Conservation (phyloP, 2,113 vertebrate genomes). For the Ictidomys tridecemlineatus region DNA sequence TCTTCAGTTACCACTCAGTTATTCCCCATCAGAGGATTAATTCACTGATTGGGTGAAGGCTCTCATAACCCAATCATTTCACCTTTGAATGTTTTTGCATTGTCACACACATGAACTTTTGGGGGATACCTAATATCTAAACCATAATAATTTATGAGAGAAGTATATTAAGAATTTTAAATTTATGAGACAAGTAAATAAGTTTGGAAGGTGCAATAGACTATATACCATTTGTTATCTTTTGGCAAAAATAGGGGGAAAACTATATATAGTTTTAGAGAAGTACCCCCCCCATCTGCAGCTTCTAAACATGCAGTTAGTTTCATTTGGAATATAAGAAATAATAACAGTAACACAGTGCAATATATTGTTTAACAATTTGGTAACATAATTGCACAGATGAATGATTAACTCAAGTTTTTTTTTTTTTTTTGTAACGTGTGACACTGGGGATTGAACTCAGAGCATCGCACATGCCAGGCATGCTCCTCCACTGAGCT, state of each 20-base stretch:
- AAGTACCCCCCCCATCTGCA: neutral
- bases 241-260: neutral
- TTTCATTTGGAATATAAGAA: too few species aligned
- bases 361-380: neutral
- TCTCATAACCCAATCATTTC: too few species aligned
- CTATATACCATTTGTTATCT: neutral
- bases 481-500: neutral
- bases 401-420: conserved; percentile 13
- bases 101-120: too few species aligned
- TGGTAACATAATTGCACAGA: neutral
- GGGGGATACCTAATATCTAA: too few species aligned
- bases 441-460: neutral
- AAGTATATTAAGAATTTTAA: neutral
- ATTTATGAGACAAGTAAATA: conserved; percentile 7
- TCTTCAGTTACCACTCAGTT: too few species aligned
- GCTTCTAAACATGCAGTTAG: neutral
- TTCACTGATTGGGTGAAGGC: too few species aligned
- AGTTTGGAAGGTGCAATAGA: neutral
- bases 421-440: too few species aligned
- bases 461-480: neutral
- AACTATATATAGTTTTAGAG: neutral
- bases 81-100: too few species aligned
- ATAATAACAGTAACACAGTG: too few species aligned
- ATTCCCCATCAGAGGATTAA: too few species aligned
- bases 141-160: neutral